Evolutionary conservation across 2,888 invertebrate species (phyloP).

Genomic region (Lasioglossum figueresi): DNA sequence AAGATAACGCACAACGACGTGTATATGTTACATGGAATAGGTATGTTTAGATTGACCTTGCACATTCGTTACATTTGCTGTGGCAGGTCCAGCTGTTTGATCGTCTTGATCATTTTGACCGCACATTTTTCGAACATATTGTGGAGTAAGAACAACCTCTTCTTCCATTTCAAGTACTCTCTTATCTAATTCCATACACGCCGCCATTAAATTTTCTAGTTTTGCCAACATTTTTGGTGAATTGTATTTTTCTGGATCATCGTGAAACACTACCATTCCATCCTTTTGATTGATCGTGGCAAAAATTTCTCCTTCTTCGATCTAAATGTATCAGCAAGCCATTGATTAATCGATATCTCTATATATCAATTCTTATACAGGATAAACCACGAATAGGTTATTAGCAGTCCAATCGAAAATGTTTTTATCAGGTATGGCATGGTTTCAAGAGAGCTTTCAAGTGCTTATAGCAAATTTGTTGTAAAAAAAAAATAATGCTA

Average conservation of each 20-base stretch:
- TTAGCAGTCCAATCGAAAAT: too few species aligned
- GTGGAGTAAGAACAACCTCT: constrained; percentile 96
- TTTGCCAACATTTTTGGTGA: constrained; percentile 94
- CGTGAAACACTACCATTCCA: constrained; percentile 98
- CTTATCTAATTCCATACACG: constrained; percentile 94
- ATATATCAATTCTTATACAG: not conserved
- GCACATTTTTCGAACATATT: constrained; percentile 87
- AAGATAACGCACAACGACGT: constrained; percentile 76
- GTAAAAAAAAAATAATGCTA: too few species aligned
- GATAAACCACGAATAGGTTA: too few species aligned
- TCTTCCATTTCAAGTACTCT: constrained; percentile 97
- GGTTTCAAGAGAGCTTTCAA: too few species aligned
- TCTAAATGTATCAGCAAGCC: constrained; percentile 85
- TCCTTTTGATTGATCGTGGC: constrained; percentile 99
- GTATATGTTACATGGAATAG: constrained; percentile 82
- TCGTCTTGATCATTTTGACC: constrained; percentile 83
- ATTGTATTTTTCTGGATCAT: constrained; percentile 97
- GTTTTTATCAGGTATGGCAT: too few species aligned
- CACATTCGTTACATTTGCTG: constrained; percentile 79
- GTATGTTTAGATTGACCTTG: constrained; percentile 82
- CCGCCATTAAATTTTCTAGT: constrained; percentile 93
- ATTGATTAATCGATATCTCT: not conserved
- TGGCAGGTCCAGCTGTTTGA: constrained; percentile 77
- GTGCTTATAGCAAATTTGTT: too few species aligned
- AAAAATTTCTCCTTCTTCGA: constrained; percentile 98